phyloP scores from a whole-genome alignment of 2,888 invertebrate species.

The Oligia latruncula region DNA sequence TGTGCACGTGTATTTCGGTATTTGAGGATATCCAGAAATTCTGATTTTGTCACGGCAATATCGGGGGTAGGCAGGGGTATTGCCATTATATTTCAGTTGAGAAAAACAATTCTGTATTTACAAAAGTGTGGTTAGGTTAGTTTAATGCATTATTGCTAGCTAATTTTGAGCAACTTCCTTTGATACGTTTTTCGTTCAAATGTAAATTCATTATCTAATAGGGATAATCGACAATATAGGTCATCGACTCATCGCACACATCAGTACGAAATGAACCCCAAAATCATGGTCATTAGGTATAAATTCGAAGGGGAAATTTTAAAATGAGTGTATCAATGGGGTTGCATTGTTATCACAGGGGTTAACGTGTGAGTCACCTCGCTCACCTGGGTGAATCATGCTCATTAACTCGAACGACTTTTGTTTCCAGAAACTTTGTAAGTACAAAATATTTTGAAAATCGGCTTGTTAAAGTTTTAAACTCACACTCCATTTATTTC shows the following conservation, averaged over 20 bases:
- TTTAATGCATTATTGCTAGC: background rate
- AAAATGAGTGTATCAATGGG: constrained; percentile 38
- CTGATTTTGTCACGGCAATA: too few species aligned
- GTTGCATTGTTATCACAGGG: constrained; percentile 59
- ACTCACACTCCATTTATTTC: background rate
- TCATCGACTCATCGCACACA: constrained; percentile 52
- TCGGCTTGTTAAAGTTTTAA: background rate
- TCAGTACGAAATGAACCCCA: constrained; percentile 18
- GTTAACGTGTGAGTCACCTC: constrained; percentile 55
- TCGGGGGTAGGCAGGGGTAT: too few species aligned
- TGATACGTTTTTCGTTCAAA: background rate
- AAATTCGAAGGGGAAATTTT: constrained; percentile 10
- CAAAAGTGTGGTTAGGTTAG: background rate
- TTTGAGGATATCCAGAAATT: too few species aligned
- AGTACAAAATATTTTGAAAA: constrained; percentile 6
- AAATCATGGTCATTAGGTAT: constrained; percentile 7
- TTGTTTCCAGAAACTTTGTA: constrained; percentile 23
- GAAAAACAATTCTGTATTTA: background rate
- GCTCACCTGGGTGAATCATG: constrained; percentile 67
- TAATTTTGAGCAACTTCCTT: background rate
- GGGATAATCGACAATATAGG: constrained; percentile 44
- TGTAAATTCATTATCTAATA: background rate
- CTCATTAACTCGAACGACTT: constrained; percentile 37
- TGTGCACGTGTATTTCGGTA: too few species aligned
- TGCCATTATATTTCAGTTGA: too few species aligned